Base-by-base conservation (phyloP, 2,888 invertebrate species). In the Thymelicus sylvestris region DNA sequence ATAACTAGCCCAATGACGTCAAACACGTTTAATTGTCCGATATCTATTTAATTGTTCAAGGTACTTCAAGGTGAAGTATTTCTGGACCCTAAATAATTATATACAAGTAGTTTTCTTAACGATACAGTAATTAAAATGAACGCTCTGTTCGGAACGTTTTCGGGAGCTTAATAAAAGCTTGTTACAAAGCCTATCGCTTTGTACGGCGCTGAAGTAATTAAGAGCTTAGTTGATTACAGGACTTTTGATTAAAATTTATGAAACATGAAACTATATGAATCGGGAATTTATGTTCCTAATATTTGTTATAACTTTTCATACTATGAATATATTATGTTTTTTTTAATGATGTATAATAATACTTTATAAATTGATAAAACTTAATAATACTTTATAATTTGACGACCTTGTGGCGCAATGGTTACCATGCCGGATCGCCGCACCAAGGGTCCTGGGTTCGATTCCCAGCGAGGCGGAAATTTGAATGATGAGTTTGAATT, bases 151-250 rank as follows among this genome's bases (percentile, higher is more conserved):
- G 57, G 19, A 47, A 67, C 59, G 47, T 60, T 48, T 67, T 67
- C 60, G 60, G 48, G 66, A 47, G 60, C 48, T 67, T 60, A 67
- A 67, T 67, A 67, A 67, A 67, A 67, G 59, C 59, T 48, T 60
- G 66, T 60, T 67, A 67, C 60, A 57, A 67, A 48, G 59, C 66
- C 66, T 67, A 67, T 67, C 59, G 60, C 66, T 60, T 67, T 60
- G 60, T 44, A 31, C 59, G 60, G 57, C 47, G 52, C 60, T 60
- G 38, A n/a, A 48, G 66, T 67, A 67, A 67, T 67, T 67, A 67
- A 67, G 15, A 60, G 66, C 66, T 66, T 66, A 66, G 66, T 59
- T 66, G 47, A 67, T 67, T 67, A 67, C n/a, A 67, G 59, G 15
- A 59, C 60, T 67, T 60, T 38, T 67, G 66, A 67, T 67, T 67